Evolutionary conservation across 1,140 invertebrate species (phyloP), one percentile per base, ranked within the genome.

Genomic region (Ips typographus): DNA sequence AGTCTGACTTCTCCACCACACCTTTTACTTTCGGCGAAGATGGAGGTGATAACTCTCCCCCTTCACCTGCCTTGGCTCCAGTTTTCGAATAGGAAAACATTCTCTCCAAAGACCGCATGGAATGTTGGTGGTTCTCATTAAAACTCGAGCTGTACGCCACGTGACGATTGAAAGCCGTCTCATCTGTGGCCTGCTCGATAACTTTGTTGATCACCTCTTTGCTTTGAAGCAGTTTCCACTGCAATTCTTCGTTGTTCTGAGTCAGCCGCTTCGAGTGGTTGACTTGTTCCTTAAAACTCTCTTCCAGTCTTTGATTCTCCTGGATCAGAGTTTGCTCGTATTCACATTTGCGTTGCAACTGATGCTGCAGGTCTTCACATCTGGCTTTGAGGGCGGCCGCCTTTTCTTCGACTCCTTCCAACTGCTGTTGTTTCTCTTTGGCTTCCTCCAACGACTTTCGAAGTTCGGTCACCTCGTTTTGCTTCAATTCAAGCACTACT

Each of bases 211-310:
- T 82, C 4, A 90, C 85, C 75, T 91, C 87, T 42, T 87, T 88
- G 76, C 91, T 92, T 73, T 92, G 90, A 75, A 90, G 85, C 58
- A 96, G 84, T 78, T 90, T 90, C 86, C 92, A 96, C 75, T 91
- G 85, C 1, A 96, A 82, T 80, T 95, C 91, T 82, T 96, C 94
- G 77, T 94, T 95, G 74, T 92, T 87, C 74, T 91, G 89, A 0
- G 87, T 87, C 2, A 95, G 78, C 6, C 91, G 83, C 61, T 91
- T 88, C 66, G 91, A 92, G 57, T 92, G 90, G 72, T 91, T 90
- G 0, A 83, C 82, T 76, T 94, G 89, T 39, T 91, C 84, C 42
- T 88, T 88, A 47, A 88, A 85, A 1, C 84, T 86, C 59, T 91
- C 89, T n/a, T 88, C 81, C 5, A 94, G 79, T n/a, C 87, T 80